Conservation (phyloP, 1,140 invertebrate species). For the Pseudomyrmex cubaensis region DNA sequence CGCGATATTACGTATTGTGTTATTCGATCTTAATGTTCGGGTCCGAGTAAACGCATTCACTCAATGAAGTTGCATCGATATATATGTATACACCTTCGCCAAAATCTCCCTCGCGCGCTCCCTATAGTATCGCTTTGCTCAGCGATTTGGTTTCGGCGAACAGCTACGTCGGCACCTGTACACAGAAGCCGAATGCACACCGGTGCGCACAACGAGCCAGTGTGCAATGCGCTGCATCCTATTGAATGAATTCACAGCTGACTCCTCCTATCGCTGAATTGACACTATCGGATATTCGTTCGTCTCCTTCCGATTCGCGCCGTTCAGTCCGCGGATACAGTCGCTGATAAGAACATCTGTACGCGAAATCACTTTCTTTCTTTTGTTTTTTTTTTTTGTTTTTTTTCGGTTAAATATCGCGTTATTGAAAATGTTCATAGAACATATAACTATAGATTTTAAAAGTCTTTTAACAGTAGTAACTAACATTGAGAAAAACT, state of each 20-base stretch:
- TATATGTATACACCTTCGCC: neutral
- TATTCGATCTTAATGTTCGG: slow-evolving; percentile 2
- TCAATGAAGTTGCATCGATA: slow-evolving; percentile 38
- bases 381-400: neutral
- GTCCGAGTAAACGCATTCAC: neutral
- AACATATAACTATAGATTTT: neutral
- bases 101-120: slow-evolving; percentile 2
- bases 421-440: neutral
- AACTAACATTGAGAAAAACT: neutral
- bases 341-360: slow-evolving; percentile 28
- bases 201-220: slow-evolving; percentile 50
- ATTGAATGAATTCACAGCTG: slow-evolving; percentile 66
- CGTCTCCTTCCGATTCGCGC: slow-evolving; percentile 37
- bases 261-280: slow-evolving; percentile 50
- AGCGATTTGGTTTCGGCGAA: slow-evolving; percentile 63
- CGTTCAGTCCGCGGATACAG: slow-evolving; percentile 9
- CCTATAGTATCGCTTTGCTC: slow-evolving; percentile 65
- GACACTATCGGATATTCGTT: slow-evolving; percentile 37
- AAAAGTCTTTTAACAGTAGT: neutral
- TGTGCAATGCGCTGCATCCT: slow-evolving; percentile 25
- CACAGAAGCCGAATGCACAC: slow-evolving; percentile 36
- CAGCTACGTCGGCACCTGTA: slow-evolving; percentile 67
- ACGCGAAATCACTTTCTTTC: neutral
- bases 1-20: neutral
- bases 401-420: neutral